Conservation (phyloP, 1,140 invertebrate genomes). For the Drosophila repleta region DNA sequence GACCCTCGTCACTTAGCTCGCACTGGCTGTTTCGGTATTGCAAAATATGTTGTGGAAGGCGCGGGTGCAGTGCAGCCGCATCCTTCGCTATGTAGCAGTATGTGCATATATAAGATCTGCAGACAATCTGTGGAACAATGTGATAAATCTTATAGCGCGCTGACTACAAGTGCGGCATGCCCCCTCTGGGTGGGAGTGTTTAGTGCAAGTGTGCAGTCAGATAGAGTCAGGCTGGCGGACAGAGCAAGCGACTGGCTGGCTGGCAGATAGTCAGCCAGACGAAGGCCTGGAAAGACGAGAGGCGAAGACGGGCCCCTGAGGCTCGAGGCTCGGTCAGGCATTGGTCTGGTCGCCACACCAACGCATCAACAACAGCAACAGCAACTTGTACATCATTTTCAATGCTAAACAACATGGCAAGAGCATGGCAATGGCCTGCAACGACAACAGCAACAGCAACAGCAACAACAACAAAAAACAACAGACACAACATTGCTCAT, state of each 20-base stretch:
- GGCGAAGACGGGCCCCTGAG: conserved; percentile 6
- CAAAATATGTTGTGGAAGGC: conserved; percentile 64
- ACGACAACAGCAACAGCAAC: conserved; percentile 43
- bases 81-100: conserved; percentile 21
- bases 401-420: conserved; percentile 76
- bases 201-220: conserved; percentile 39
- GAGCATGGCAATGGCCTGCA: conserved; percentile 57
- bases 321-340: conserved; percentile 42
- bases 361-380: conserved; percentile 56
- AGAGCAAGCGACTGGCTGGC: neutral
- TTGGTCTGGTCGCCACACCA: conserved; percentile 68
- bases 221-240: conserved; percentile 18
- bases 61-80: conserved; percentile 64
- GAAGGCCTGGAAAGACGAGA: conserved; percentile 14
- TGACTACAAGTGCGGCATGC: conserved; percentile 57
- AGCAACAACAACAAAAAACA: conserved; percentile 40
- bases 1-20: conserved; percentile 49
- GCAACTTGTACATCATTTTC: conserved; percentile 81
- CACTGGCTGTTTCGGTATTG: conserved; percentile 38
- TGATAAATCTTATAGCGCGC: conserved; percentile 75
- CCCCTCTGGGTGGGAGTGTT: conserved; percentile 78
- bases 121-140: conserved; percentile 82
- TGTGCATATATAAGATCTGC: conserved; percentile 66
- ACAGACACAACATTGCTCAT: conserved; percentile 54
- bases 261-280: conserved; percentile 13